Evolutionary conservation across 1,140 invertebrate species (phyloP), one percentile per base, ranked within the genome.

Genomic region (Danaus plexippus): DNA sequence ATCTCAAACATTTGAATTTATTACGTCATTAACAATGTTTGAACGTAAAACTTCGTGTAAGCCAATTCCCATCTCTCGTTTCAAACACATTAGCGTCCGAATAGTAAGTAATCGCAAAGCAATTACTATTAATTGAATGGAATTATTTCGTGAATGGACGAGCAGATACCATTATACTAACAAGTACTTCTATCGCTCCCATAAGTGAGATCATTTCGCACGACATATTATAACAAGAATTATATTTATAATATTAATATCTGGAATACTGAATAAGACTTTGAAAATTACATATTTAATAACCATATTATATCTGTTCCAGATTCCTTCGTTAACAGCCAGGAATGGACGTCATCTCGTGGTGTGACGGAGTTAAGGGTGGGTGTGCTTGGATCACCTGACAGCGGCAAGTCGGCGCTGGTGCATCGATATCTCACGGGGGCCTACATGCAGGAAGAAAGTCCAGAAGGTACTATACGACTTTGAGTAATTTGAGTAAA

Each of bases 241-340:
- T 32, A 7, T 5, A 32, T 32, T 32, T 32, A 32, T 32, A 32
- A 32, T 32, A 2, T 7, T 32, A 0, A 32, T 32, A 32, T 32
- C 22, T 2, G 22, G 22, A 32, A 32, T 15, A 47, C 46, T 47
- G 6, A 13, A 47, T 47, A 8, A 47, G 12, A 47, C 46, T 13
- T 1, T 6, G 7, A 5, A 3, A 7, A 32, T 0, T 32, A 32
- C 22, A 32, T 6, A 32, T 32, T 4, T 32, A 32, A 32, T 32
- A 32, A 32, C 22, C 0, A 7, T 13, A 47, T 54, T 2, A 42
- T 66, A 69, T 51, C 52, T 43, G 62, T 94, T 95, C 53, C 90
- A 99, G 98, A 99, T 92, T 98, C 97, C n/a, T 99, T 99, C 89
- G 97, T 99, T 18, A 99, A 99, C 87, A 98, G 96, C 82, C 98